phyloP scores from a whole-genome alignment of 1,140 invertebrate genomes.

The Idris sp. region DNA sequence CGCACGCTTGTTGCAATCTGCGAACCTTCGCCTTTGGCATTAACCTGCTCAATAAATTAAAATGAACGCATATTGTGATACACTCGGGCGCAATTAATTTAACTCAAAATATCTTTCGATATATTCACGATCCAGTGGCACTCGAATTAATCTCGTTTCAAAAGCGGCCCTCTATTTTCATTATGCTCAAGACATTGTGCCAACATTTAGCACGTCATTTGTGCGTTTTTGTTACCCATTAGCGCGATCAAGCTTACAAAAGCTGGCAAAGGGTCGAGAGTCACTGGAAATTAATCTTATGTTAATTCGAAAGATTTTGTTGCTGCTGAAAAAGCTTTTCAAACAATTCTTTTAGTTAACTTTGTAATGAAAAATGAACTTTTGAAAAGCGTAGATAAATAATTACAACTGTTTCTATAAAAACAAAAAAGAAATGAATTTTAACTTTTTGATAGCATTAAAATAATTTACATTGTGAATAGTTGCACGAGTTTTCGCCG shows the following conservation, averaged over 20 bases:
- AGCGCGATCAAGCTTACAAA: constrained; percentile 15
- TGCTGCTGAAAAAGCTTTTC: constrained; percentile 8
- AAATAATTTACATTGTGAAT: no score
- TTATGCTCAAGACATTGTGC: constrained; percentile 17
- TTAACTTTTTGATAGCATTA: no score
- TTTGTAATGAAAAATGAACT: no score
- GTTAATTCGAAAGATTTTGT: constrained; percentile 18
- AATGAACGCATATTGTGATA: constrained; percentile 63
- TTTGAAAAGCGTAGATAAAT: no score
- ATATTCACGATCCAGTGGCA: constrained; percentile 55
- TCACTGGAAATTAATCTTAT: constrained; percentile 25
- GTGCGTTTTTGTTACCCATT: constrained; percentile 13
- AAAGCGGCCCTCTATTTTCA: constrained; percentile 42
- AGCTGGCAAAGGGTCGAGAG: constrained; percentile 7
- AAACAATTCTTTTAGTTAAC: no score
- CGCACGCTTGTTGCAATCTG: constrained; percentile 35
- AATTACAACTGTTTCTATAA: no score
- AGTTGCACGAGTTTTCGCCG: no score
- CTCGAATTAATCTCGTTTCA: constrained; percentile 45
- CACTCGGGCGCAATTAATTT: constrained; percentile 64
- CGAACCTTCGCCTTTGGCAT: constrained; percentile 61
- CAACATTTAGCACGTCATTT: constrained; percentile 49
- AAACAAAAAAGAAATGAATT: no score
- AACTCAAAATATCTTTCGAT: constrained; percentile 63
- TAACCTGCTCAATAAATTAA: constrained; percentile 69